Percentiles rank a stretch among this genome's conserved stretches.
Evolutionary conservation across 2,888 invertebrate species (phyloP).

Genomic region (Doris montereyensis): DNA sequence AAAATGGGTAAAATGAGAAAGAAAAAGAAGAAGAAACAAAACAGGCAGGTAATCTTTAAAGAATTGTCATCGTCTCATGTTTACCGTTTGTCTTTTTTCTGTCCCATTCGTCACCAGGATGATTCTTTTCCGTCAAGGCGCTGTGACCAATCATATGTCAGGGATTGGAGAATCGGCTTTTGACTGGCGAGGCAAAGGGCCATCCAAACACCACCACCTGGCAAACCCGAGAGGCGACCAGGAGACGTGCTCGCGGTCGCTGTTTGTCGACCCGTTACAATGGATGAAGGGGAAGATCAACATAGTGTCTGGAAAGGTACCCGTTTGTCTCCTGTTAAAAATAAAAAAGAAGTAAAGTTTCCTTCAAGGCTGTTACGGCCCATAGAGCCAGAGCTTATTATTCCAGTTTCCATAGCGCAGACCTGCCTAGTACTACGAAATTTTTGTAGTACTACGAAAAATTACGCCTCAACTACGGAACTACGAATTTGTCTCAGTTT

Average conservation of each 20-base stretch:
- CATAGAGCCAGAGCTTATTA: too few species aligned
- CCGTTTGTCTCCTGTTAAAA: not conserved
- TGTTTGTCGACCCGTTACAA: conserved; percentile 90
- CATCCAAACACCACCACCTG: conserved; percentile 41
- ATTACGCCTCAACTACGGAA: too few species aligned
- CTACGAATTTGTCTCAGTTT: too few species aligned
- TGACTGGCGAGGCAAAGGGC: conserved; percentile 62
- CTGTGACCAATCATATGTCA: conserved; percentile 82
- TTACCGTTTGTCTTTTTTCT: not conserved
- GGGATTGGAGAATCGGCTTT: conserved; percentile 73
- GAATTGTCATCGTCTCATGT: not conserved
- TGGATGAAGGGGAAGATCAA: conserved; percentile 87
- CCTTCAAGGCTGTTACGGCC: too few species aligned
- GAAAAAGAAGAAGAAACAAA: too few species aligned
- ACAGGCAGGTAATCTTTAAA: too few species aligned
- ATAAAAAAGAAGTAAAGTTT: not conserved
- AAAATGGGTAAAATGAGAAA: too few species aligned
- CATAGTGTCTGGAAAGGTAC: conserved; percentile 83
- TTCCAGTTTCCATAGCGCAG: too few species aligned
- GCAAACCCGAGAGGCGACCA: conserved; percentile 6
- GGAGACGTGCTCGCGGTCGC: conserved; percentile 79
- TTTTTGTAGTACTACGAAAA: too few species aligned
- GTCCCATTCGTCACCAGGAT: conserved; percentile 74
- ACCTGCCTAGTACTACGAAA: too few species aligned
- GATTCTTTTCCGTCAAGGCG: conserved; percentile 85